These are phyloP conservation scores for Diorhabda elongata DNA, from an alignment of 1,140 invertebrate genomes.

Conservation along the genomic window DNA sequence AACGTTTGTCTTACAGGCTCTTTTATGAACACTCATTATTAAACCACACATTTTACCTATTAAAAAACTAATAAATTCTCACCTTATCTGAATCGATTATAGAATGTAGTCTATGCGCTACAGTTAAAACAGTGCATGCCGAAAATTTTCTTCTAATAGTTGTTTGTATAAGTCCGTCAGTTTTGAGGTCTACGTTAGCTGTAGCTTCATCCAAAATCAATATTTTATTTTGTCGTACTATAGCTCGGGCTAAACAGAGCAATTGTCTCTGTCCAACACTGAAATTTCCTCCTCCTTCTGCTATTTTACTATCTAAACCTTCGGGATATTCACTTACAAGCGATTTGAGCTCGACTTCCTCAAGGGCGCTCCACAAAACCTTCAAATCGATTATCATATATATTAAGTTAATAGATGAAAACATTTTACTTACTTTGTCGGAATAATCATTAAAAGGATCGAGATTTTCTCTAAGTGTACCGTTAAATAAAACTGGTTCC, in stretches of 20 bases:
- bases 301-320: constrained; percentile 52
- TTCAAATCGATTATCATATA: constrained; percentile 29
- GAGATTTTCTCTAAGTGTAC: constrained; percentile 74
- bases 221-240: constrained; percentile 60
- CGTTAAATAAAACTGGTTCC: constrained; percentile 78
- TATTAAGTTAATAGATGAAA: not conserved
- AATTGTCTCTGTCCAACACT: constrained; percentile 57
- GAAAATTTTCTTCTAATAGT: constrained; percentile 59
- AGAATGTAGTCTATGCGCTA: constrained; percentile 68
- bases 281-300: constrained; percentile 56
- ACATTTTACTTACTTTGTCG: constrained; percentile 62
- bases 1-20: too few species aligned
- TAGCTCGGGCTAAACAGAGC: constrained; percentile 56
- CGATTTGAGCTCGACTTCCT: constrained; percentile 69
- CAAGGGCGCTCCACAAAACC: constrained; percentile 75
- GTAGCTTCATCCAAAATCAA: constrained; percentile 69
- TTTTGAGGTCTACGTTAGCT: constrained; percentile 59
- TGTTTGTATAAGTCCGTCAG: constrained; percentile 57
- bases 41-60: too few species aligned
- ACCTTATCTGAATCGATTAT: constrained; percentile 63
- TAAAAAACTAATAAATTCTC: not conserved
- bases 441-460: constrained; percentile 77
- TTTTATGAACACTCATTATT: too few species aligned
- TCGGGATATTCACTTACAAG: constrained; percentile 43
- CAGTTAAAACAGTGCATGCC: constrained; percentile 65